Conservation (phyloP, 2,113 vertebrate genomes). For the Fulmarus glacialis region DNA sequence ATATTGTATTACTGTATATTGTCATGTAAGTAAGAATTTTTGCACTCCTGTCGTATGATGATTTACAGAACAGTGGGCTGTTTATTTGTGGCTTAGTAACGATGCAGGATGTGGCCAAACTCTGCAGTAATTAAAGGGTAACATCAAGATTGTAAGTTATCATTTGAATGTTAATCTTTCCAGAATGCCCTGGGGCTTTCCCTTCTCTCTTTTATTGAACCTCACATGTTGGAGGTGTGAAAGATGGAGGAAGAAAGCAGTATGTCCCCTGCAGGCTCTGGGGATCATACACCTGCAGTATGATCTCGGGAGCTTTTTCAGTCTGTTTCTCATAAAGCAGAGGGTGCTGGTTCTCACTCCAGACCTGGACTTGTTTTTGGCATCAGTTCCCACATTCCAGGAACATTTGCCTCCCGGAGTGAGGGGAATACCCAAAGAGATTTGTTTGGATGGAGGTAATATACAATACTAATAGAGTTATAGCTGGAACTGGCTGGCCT, state of each 20-base stretch:
- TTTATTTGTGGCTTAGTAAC: neutral
- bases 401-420: neutral
- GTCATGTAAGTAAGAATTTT: neutral
- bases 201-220: neutral
- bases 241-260: neutral
- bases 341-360: neutral
- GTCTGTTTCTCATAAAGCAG: neutral
- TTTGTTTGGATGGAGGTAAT: neutral
- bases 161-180: neutral
- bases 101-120: neutral
- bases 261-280: neutral
- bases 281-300: neutral
- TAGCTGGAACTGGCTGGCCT: neutral
- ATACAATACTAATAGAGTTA: neutral
- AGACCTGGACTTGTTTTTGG: neutral
- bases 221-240: neutral
- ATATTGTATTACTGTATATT: fast-evolving
- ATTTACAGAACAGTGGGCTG: neutral
- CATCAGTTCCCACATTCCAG: neutral
- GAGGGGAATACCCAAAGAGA: neutral
- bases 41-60: fast-evolving
- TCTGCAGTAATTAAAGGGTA: neutral
- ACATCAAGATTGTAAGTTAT: neutral
- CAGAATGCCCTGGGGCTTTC: neutral
- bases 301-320: neutral